Evolutionary conservation across 1,140 invertebrate genomes (phyloP).

Genomic region (Drosophila lini): DNA sequence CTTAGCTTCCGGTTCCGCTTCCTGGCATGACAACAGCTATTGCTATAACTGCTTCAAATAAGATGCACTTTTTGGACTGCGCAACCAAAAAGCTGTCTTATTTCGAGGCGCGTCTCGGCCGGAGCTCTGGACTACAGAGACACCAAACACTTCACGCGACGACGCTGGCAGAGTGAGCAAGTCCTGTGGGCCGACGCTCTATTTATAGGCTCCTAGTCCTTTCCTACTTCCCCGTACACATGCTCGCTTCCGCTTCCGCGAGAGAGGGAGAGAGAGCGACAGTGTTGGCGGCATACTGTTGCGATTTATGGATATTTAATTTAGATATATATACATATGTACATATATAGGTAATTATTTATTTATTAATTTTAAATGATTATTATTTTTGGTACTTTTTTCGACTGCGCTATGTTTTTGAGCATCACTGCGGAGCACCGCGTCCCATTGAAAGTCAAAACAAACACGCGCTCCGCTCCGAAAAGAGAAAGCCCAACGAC

Average conservation of each 20-base stretch:
- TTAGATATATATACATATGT: too few relatives aligned
- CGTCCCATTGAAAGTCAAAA: constrained; percentile 65
- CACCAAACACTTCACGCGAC: constrained; percentile 39
- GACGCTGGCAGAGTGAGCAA: constrained; percentile 53
- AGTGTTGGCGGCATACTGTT: constrained; percentile 5
- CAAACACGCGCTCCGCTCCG: constrained; percentile 32
- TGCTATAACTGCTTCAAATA: constrained; percentile 1
- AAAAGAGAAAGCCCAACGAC: constrained; percentile 18
- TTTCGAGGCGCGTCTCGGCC: constrained; percentile 35
- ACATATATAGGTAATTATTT: too few relatives aligned
- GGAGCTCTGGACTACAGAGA: constrained; percentile 43
- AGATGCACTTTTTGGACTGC: constrained; percentile 19
- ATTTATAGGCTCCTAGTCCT: constrained; percentile 61
- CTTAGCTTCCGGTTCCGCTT: constrained; percentile 10
- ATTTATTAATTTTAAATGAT: too few relatives aligned
- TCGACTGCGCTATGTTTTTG: too few relatives aligned
- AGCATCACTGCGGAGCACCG: constrained; percentile 7
- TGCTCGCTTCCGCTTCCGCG: constrained; percentile 56
- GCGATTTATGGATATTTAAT: background rate
- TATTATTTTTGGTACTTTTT: too few relatives aligned
- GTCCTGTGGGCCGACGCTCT: constrained; percentile 59
- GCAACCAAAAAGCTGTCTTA: constrained; percentile 21
- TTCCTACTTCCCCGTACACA: constrained; percentile 31
- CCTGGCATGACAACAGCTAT: constrained; percentile 18
- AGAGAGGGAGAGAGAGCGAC: constrained; percentile 15